phyloP scores from a whole-genome alignment of 2,797 vertebrate genomes.

The Perodicticus potto region DNA sequence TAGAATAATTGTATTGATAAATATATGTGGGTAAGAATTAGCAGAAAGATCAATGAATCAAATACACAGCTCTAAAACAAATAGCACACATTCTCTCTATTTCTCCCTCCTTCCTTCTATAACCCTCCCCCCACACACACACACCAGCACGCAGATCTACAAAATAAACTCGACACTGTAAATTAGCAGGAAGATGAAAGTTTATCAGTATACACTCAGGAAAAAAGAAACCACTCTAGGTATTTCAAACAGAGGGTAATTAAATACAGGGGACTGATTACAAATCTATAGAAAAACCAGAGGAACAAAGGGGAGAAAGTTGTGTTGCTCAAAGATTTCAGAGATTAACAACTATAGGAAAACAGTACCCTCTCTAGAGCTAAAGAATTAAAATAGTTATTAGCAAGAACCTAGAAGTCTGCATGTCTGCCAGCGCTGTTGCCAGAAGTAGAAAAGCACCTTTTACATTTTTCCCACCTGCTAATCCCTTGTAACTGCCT shows the following conservation, averaged over 20 bases:
- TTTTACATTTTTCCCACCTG: not conserved
- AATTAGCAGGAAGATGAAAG: not conserved
- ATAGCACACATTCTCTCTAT: not conserved
- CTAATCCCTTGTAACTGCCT: not conserved
- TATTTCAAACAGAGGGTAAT: slow-evolving; percentile 12
- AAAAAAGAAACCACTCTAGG: not conserved
- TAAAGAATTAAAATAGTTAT: not conserved
- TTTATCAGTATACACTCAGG: not conserved
- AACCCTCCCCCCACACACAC: too few species aligned
- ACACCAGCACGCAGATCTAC: rapidly evolving
- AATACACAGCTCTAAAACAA: not conserved
- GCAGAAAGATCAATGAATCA: not conserved
- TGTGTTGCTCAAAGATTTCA: not conserved
- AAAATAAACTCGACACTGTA: not conserved
- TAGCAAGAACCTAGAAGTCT: not conserved
- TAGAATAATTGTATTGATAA: not conserved
- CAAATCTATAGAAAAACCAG: not conserved
- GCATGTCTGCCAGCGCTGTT: not conserved
- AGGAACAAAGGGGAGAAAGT: not conserved
- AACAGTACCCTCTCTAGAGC: not conserved
- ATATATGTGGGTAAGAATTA: not conserved
- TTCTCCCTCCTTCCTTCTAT: not conserved
- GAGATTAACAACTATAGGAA: not conserved
- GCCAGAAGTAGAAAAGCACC: not conserved
- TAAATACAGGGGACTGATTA: not conserved